Base-by-base conservation (phyloP, 2,888 invertebrate genomes). In the Agrilus mali region DNA sequence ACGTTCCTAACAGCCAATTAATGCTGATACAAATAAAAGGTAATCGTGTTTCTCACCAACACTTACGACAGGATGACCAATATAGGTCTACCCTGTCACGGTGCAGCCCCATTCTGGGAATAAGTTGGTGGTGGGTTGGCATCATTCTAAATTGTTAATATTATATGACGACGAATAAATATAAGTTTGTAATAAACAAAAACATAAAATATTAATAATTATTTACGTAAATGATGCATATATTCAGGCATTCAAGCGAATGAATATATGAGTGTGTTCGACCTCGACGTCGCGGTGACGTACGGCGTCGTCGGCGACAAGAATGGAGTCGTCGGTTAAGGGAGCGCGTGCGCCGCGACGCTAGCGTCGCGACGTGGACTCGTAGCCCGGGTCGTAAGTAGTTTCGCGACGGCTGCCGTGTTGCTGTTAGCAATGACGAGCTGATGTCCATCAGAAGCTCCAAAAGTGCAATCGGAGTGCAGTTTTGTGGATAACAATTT, bases 351-450 rank as follows among this genome's bases (percentile, higher is more conserved):
- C 52, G 61, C 58, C 59, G 58, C 59, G 63, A 60, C 63, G 60
- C 53, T 58, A 58, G 61, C 61, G 64, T 67, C 72, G 60, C 55
- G 57, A 57, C 60, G 71, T 53, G 55, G 56, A 27, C 27, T 27
- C 27, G 4, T 27, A 55, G 58, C 70, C 71, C 73, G 73, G 71
- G 66, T 67, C 66, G 68, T 67, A 74, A 74, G 77, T 66, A 75
- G 74, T 75, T 64, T 75, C 77, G 73, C 77, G 79, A 66, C 76
- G 75, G 64, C 80, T 64, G 78, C 70, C 68, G 74, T 72, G 56
- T 58, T 58, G 57, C 58, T 57, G 59, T 58, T 72, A 74, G 71
- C 74, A 72, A 73, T 74, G 74, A 72, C 72, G 73, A 73, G 74
- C 74, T 74, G 74, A 75, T 75, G 73, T 73, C 74, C 74, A 74